Base-by-base conservation (phyloP, 2,797 vertebrate species). In the Botia kubotai region DNA sequence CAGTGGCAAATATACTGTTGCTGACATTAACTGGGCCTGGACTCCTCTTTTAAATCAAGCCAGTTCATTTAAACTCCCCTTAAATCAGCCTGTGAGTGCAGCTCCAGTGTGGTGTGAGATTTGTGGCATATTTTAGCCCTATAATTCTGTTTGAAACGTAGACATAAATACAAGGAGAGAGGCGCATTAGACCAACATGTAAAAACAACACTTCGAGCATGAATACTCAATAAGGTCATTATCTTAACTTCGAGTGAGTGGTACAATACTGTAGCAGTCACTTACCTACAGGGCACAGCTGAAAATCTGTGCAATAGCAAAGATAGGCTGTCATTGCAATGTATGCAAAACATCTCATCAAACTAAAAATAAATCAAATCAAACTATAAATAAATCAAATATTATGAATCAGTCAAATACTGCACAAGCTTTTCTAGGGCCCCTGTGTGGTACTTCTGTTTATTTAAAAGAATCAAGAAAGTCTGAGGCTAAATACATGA, bases 71-170 rank as follows among this genome's bases (percentile, higher is more conserved):
- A 83, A 74, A 3, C 62, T 17, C 17, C 16, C 14, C 66, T 11
- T 89, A 86, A 88, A 90, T 88, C 81, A 85, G 60, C 16, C 69
- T 65, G 78, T 43, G 36, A 58, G 80, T 19, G 68, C n/a, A 23
- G 55, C 65, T 46, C 58, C 53, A 52, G 8, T 63, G 29, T 78
- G 39, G 50, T 55, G 19, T 1, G 29, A 85, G 86, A 87, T 89
- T 83, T 88, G 75, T 81, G 58, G 77, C 71, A 71, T 43, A 21
- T 52, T 68, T 76, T 73, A 60, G 60, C 36, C 74, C 76, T 43
- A 80, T 55, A 1, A 26, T 66, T 69, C 58, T 58, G 68, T 55
- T 82, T 75, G n/a, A 72, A 57, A 70, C 17, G 21, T 62, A 60
- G 74, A 55, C 81, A 67, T 77, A 58, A 82, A 84, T 62, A 77